Percentiles rank a stretch among this genome's conserved stretches.
Evolutionary conservation across 2,797 vertebrate species (phyloP).

Genomic region (Phataginus tetradactyla): DNA sequence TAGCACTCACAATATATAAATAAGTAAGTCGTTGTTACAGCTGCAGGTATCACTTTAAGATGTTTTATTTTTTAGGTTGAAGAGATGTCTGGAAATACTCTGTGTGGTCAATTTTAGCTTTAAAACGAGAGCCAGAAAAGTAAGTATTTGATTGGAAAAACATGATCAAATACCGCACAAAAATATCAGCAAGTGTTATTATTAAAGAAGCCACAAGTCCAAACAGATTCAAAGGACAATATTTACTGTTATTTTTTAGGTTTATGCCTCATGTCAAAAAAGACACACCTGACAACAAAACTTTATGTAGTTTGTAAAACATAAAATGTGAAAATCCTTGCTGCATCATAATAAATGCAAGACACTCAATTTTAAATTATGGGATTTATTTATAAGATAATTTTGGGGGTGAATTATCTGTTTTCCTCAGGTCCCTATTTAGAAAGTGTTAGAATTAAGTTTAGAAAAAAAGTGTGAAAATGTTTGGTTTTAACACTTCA

Average conservation of each 20-base stretch:
- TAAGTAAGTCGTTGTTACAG: not conserved
- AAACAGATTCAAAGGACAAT: not conserved
- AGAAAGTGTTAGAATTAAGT: conserved; percentile 39
- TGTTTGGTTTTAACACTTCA: conserved; percentile 30
- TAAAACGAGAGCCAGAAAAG: not conserved
- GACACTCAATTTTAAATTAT: not conserved
- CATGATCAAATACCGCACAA: not conserved
- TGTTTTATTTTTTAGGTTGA: not conserved
- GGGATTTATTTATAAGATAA: not conserved
- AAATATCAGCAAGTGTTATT: not conserved
- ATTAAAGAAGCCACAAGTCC: not conserved
- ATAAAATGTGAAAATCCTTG: conserved; percentile 2
- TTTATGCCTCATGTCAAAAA: not conserved
- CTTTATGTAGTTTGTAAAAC: not conserved
- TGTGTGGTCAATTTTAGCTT: not conserved
- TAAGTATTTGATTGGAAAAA: not conserved
- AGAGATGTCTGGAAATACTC: not conserved
- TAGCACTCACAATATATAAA: not conserved
- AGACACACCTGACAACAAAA: not conserved
- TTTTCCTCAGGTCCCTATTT: not conserved
- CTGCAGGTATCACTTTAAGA: not conserved
- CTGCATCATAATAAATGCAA: not conserved
- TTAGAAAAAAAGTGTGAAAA: conserved; percentile 44
- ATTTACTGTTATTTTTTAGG: not conserved
- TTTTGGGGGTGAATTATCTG: not conserved